Conservation (phyloP, 2,797 vertebrate species). For the Lemur catta region DNA sequence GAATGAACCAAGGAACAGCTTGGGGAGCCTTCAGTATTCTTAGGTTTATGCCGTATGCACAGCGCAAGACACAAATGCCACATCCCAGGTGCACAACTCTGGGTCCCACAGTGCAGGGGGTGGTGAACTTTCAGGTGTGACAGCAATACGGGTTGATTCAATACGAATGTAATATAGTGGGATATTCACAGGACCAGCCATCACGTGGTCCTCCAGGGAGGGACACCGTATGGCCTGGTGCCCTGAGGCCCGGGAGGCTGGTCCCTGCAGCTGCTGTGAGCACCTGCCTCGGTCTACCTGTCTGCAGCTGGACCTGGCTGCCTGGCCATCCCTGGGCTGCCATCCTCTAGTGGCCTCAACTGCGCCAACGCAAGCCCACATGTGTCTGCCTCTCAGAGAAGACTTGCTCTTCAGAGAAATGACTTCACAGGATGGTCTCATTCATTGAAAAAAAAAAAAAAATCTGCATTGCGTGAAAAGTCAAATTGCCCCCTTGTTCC, state of each 20-base stretch:
- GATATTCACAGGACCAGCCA: conserved; percentile 58
- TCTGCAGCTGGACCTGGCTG: conserved; percentile 76
- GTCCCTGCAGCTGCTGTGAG: conserved; percentile 55
- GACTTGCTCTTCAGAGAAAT: conserved; percentile 55
- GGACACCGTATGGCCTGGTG: conserved; percentile 57
- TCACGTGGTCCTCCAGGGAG: conserved; percentile 68
- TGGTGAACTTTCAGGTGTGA: not conserved
- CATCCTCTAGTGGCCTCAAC: conserved; percentile 73
- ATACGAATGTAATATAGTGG: not conserved
- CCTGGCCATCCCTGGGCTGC: conserved; percentile 73
- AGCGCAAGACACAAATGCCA: not conserved
- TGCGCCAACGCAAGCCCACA: conserved; percentile 67
- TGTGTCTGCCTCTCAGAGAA: conserved; percentile 65
- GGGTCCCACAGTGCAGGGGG: not conserved
- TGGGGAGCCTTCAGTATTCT: conserved; percentile 23
- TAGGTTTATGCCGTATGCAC: not conserved
- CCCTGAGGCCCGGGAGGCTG: conserved; percentile 60
- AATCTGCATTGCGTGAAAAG: not conserved
- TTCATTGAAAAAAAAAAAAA: not conserved
- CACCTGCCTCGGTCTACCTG: conserved; percentile 67
- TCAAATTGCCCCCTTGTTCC: too few species aligned
- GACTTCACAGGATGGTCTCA: not conserved
- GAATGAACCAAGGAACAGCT: not conserved
- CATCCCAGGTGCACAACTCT: not conserved
- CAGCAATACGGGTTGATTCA: not conserved